Evolutionary conservation across 2,888 invertebrate species (phyloP), one percentile per base, ranked within the genome.

Genomic region (Drosophila austrosaltans): DNA sequence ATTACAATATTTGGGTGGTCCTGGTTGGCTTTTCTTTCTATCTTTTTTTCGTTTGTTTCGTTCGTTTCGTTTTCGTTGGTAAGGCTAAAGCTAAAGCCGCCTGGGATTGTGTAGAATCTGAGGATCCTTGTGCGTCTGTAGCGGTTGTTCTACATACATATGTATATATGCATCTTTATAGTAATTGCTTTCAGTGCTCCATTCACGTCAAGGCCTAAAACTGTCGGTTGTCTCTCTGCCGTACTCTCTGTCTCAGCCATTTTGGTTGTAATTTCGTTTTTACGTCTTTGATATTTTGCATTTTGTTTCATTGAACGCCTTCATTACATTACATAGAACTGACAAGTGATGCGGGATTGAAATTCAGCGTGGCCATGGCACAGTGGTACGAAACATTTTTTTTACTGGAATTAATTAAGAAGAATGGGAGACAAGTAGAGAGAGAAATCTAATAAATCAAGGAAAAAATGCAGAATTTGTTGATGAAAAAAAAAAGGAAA

Each of bases 291-390:
- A 80, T 86, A 88, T 82, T 83, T 83, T 83, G 86, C 83, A 83
- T 83, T 83, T 57, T 88, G 87, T 87, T 89, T 84, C 76, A 86
- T 86, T 81, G 87, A 87, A 84, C 75, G 88, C 86, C 88, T 87
- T 87, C 84, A 87, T 87, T 87, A 87, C 82, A 84, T 86, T 72
- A 75, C 77, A 77, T 77, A 81, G 63, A 69, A 74, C 87, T 84
- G 88, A 81, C 82, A 87, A 87, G 75, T 79, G 83, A 81, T 77
- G 78, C 72, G 77, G 79, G 76, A 74, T 72, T 72, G 32, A 69
- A 76, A 74, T 72, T 72, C 30, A 69, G 72, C 69, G 73, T 67
- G 66, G 71, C 75, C 56, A 56, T 56, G 10, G 72, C 77, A 84
- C 82, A 84, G 87, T 84, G 85, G 83, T 40, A 10, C 10, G 10